These are phyloP conservation scores for Penaeus vannamei DNA, from an alignment of 1,140 invertebrate genomes.

Conservation along the genomic window DNA sequence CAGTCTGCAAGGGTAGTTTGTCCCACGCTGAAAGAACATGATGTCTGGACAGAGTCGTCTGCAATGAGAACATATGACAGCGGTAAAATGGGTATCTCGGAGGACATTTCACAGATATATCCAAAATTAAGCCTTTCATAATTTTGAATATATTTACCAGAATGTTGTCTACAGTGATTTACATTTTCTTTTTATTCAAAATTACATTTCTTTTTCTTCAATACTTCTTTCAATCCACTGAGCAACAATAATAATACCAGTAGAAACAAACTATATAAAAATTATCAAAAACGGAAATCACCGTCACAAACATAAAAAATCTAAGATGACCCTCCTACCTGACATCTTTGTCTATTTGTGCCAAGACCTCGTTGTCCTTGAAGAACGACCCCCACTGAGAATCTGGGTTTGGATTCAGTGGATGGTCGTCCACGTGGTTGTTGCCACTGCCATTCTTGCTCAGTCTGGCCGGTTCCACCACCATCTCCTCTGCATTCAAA, in stretches of 20 bases:
- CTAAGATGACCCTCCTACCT: conserved; percentile 74
- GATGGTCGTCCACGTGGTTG: conserved; percentile 80
- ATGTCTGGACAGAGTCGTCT: conserved; percentile 95
- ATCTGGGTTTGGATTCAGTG: conserved; percentile 92
- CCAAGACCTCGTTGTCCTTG: conserved; percentile 95
- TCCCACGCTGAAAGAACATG: conserved; percentile 95
- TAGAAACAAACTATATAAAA: neutral
- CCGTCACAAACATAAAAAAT: conserved; percentile 32
- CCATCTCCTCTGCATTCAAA: conserved; percentile 81
- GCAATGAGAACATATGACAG: conserved; percentile 67
- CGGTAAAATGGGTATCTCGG: neutral
- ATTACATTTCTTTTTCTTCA: no score
- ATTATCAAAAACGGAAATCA: neutral
- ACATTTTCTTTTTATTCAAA: no score
- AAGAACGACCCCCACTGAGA: conserved; percentile 95
- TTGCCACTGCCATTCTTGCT: conserved; percentile 63
- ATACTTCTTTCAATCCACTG: no score
- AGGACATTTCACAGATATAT: no score
- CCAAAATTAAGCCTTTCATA: no score
- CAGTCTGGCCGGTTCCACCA: conserved; percentile 81
- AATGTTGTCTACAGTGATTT: no score
- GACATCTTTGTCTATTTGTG: conserved; percentile 96
- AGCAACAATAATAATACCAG: no score
- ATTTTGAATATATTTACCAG: no score
- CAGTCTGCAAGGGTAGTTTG: conserved; percentile 85